Percentiles rank a stretch among this genome's conserved stretches.
These are phyloP conservation scores for Australoheros facetus DNA, from an alignment of 2,797 vertebrate genomes.

Conservation along the genomic window DNA sequence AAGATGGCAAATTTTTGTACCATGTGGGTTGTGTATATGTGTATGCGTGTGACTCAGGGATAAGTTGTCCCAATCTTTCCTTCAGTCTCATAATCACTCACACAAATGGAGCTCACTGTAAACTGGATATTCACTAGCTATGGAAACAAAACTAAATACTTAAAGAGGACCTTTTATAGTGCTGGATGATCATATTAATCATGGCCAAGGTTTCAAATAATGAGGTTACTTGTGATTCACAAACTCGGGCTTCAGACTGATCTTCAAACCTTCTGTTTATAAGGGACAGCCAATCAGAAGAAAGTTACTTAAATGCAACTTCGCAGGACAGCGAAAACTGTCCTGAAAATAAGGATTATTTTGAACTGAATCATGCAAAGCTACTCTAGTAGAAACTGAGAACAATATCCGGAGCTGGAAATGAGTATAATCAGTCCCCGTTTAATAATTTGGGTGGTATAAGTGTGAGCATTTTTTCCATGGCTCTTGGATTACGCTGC, in stretches of 20 bases:
- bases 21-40: slow-evolving; percentile 73
- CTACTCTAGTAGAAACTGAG: accelerated
- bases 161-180: neutral
- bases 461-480: slow-evolving; percentile 31
- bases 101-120: slow-evolving; percentile 48
- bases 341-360: neutral
- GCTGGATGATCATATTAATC: neutral
- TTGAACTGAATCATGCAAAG: neutral
- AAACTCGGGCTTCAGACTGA: neutral
- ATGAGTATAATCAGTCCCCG: neutral
- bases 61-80: slow-evolving; percentile 42
- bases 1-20: slow-evolving; percentile 51
- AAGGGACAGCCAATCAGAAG: neutral
- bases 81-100: slow-evolving; percentile 66
- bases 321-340: neutral
- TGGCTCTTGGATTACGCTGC: slow-evolving; percentile 50
- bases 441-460: slow-evolving; percentile 36
- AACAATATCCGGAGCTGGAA: neutral
- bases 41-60: slow-evolving; percentile 46
- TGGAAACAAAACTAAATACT: slow-evolving; percentile 50
- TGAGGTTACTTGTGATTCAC: neutral
- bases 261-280: neutral
- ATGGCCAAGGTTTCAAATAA: neutral
- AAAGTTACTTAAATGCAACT: neutral
- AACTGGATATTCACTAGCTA: slow-evolving; percentile 50